Evolutionary conservation across 2,113 vertebrate species (phyloP).

Genomic region (Salvelinus namaycush): DNA sequence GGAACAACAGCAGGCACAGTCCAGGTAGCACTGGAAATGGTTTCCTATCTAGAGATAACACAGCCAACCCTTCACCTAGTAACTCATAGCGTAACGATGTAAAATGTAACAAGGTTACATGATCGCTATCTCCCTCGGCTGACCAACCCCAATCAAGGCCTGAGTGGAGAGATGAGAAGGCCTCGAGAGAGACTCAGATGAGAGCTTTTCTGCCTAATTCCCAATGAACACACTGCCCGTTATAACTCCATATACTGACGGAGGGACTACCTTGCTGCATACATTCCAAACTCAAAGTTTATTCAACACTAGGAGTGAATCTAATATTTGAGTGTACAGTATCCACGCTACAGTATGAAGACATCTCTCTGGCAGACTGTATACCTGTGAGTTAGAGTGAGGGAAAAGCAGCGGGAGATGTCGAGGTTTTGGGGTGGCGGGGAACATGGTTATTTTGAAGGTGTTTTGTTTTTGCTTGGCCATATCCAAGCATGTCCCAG

Average conservation of each 20-base stretch:
- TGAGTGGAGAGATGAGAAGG: neutral
- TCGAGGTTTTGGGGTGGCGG: neutral
- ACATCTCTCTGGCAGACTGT: conserved; percentile 26
- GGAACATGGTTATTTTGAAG: conserved; percentile 65
- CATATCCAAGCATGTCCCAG: conserved; percentile 49
- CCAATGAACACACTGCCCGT: conserved; percentile 2
- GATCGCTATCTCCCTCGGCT: no score
- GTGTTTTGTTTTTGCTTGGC: conserved; percentile 70
- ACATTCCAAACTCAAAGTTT: conserved; percentile 40
- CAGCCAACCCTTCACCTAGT: no score
- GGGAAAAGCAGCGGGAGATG: conserved; percentile 40
- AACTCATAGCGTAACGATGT: no score
- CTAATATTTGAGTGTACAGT: conserved; percentile 45
- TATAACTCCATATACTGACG: neutral
- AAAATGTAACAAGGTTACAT: no score
- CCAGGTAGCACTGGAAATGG: no score
- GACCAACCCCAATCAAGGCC: neutral
- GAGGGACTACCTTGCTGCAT: neutral
- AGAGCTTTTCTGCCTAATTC: neutral
- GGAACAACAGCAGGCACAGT: no score
- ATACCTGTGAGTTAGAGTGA: conserved; percentile 24
- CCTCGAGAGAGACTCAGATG: neutral
- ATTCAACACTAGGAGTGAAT: conserved; percentile 48
- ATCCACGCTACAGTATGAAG: conserved; percentile 35
- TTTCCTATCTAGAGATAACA: no score